phyloP scores from a whole-genome alignment of 1,140 invertebrate genomes.

The Epicauta chinensis region DNA sequence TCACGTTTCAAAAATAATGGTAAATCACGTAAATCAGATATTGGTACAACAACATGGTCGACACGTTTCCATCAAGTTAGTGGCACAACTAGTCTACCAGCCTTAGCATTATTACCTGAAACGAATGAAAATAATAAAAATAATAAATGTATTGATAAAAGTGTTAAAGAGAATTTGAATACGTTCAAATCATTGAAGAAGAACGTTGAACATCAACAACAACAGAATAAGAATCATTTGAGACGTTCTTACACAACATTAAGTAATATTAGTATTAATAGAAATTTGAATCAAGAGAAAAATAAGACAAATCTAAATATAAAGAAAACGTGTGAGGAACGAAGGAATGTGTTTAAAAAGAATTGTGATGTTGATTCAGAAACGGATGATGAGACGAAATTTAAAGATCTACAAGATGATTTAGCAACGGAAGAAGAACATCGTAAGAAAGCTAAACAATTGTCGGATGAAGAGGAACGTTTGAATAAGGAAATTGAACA shows the following conservation, averaged over 20 bases:
- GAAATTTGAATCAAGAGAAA: slow-evolving; percentile 29
- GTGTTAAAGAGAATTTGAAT: slow-evolving; percentile 41
- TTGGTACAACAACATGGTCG: slow-evolving; percentile 52
- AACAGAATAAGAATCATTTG: slow-evolving; percentile 33
- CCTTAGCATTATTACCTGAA: slow-evolving; percentile 48
- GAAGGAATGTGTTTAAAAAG: slow-evolving; percentile 8
- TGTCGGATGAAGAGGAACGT: slow-evolving; percentile 73
- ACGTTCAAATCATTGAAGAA: slow-evolving; percentile 46
- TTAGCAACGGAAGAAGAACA: slow-evolving; percentile 40
- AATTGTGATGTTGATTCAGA: slow-evolving; percentile 38
- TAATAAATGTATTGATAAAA: slow-evolving; percentile 36
- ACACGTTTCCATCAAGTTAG: slow-evolving; percentile 61
- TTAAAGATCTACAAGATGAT: slow-evolving; percentile 39
- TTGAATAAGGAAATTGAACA: slow-evolving; percentile 77
- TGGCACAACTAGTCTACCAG: slow-evolving; percentile 58
- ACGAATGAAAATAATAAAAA: slow-evolving; percentile 29
- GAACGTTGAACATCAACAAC: slow-evolving; percentile 28
- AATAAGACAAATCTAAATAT: slow-evolving; percentile 34
- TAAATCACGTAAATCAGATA: slow-evolving; percentile 36
- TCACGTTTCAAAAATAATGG: slow-evolving; percentile 44
- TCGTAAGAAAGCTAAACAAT: slow-evolving; percentile 45
- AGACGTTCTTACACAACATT: slow-evolving; percentile 33
- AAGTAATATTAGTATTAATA: slow-evolving; percentile 19
- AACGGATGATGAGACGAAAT: slow-evolving; percentile 42
- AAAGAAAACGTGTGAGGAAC: slow-evolving; percentile 30